These are phyloP conservation scores for human DNA, from an alignment of 2,113 vertebrate genomes.

Conservation along the genomic window GRCh38 chr3:78943001-78943500, in stretches of 20 bases:
- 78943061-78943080: no score
- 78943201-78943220: neutral
- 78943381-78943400: neutral
- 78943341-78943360: neutral
- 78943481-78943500: constrained; percentile 38
- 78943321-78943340: neutral
- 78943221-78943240: no score
- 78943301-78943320: constrained; percentile 35
- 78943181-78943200: neutral
- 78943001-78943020: no score
- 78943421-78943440: constrained; percentile 9
- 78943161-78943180: neutral
- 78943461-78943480: constrained; percentile 49
- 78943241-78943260: no score
- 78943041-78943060: no score
- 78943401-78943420: neutral
- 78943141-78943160: no score
- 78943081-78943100: no score
- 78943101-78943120: no score
- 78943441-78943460: constrained; percentile 36
- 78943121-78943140: no score
- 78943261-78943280: neutral
- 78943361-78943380: neutral
- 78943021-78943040: no score
- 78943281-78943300: constrained; percentile 26